phyloP scores from a whole-genome alignment of 2,888 invertebrate species.

The Agonopterix heracliana region DNA sequence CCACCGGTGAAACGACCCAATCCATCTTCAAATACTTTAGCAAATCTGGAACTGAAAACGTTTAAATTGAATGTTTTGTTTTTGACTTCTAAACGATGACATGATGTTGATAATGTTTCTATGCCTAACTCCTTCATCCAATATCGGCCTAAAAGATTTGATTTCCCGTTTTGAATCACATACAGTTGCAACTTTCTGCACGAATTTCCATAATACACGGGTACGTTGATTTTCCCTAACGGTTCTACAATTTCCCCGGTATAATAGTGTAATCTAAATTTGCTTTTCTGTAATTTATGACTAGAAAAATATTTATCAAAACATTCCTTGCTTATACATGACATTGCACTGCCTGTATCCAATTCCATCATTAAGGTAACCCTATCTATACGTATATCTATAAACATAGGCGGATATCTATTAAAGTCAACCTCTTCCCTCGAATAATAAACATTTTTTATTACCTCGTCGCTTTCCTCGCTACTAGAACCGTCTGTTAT shows the following conservation, averaged over 20 bases:
- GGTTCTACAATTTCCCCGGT: conserved; percentile 9
- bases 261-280: neutral
- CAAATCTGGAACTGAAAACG: conserved; percentile 3
- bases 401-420: neutral
- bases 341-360: conserved; percentile 16
- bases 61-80: too few species aligned
- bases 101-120: neutral
- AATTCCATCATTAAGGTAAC: conserved; percentile 7
- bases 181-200: conserved; percentile 1
- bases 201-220: conserved; percentile 4
- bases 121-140: conserved; percentile 13
- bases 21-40: conserved; percentile 3
- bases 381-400: neutral
- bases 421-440: neutral
- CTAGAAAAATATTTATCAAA: conserved; percentile 6
- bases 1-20: conserved; percentile 7
- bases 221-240: conserved; percentile 5
- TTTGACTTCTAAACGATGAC: neutral
- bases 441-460: neutral
- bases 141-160: conserved; percentile 11
- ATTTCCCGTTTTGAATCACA: neutral
- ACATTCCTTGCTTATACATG: conserved; percentile 13
- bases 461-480: neutral
- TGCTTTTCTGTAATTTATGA: conserved; percentile 7
- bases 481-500: neutral